Evolutionary conservation across 2,888 invertebrate genomes (phyloP).

Genomic region (Bruchidius siliquastri): DNA sequence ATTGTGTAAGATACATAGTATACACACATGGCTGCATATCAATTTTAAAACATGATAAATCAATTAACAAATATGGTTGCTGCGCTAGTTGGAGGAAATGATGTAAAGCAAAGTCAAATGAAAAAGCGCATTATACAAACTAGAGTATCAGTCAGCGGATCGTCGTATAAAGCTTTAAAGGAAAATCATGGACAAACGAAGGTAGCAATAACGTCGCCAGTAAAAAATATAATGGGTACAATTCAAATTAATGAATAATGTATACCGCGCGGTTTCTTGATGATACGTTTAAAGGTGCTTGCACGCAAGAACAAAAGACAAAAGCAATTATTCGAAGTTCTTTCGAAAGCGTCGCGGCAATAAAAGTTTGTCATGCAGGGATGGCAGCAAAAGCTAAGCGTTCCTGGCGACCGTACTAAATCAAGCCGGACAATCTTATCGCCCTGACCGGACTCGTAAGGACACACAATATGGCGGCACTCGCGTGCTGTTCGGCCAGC

Average conservation of each 20-base stretch:
- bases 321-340: not conserved
- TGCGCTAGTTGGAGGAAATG: too few relatives aligned
- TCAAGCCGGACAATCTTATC: not conserved
- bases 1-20: too few relatives aligned
- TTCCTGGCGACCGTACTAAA: not conserved
- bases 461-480: not conserved
- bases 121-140: too few relatives aligned
- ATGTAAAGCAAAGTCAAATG: too few relatives aligned
- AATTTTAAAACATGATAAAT: too few relatives aligned
- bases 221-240: not conserved
- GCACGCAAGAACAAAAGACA: not conserved
- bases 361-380: conserved; percentile 14
- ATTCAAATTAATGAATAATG: not conserved
- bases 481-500: not conserved
- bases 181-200: too few relatives aligned
- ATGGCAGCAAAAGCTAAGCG: conserved; percentile 16
- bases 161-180: too few relatives aligned
- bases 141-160: too few relatives aligned
- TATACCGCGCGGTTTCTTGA: not conserved
- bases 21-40: too few relatives aligned
- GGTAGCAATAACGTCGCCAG: too few relatives aligned
- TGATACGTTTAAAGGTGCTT: not conserved
- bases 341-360: not conserved
- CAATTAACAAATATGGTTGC: too few relatives aligned
- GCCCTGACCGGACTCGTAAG: not conserved